These are phyloP conservation scores for Enteromius thamalakanensis DNA, from an alignment of 2,797 vertebrate species.

Conservation along the genomic window DNA sequence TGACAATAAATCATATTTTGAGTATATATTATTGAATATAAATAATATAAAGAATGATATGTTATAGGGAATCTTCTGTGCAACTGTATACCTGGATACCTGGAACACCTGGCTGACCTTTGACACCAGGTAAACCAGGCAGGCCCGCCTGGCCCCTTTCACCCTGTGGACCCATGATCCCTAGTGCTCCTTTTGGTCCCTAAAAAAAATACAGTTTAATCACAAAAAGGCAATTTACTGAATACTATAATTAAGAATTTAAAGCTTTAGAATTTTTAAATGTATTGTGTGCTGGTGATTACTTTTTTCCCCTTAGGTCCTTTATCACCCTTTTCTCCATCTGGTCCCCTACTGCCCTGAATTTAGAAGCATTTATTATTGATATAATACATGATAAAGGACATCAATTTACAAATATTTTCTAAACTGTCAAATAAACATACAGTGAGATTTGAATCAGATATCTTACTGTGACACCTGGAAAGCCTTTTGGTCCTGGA, in stretches of 20 bases:
- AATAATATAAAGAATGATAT: neutral
- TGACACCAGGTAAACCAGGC: constrained; percentile 71
- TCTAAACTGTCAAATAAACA: neutral
- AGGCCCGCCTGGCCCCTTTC: constrained; percentile 70
- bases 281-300: constrained; percentile 37
- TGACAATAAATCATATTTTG: neutral
- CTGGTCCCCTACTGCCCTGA: constrained; percentile 72
- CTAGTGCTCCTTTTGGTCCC: constrained; percentile 72
- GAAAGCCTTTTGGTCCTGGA: constrained; percentile 72
- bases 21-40: neutral
- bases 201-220: constrained; percentile 54
- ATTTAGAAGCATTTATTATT: constrained; percentile 31
- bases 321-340: constrained; percentile 75
- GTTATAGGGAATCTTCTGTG: neutral
- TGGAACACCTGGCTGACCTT: constrained; percentile 67
- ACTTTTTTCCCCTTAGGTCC: constrained; percentile 81
- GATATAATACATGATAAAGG: neutral
- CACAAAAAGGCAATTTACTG: neutral
- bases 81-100: constrained; percentile 70
- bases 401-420: neutral
- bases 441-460: constrained; percentile 23
- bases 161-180: constrained; percentile 73
- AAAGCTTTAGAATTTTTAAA: neutral
- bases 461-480: constrained; percentile 74
- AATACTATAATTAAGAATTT: neutral